These are phyloP conservation scores for Lampris megalopsis DNA, from an alignment of 2,113 vertebrate species.

Conservation along the genomic window DNA sequence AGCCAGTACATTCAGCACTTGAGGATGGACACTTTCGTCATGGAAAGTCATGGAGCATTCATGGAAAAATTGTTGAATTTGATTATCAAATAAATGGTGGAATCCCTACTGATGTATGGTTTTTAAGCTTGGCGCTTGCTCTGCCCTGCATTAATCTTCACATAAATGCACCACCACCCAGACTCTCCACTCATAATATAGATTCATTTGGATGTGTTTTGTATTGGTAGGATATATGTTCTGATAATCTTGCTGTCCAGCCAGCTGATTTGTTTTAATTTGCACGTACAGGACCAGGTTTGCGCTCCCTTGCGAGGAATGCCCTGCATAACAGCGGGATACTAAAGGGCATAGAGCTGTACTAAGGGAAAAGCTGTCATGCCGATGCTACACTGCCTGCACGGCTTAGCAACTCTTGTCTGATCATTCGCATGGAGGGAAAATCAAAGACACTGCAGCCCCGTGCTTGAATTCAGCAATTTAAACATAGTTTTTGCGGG, in stretches of 20 bases:
- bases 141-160: not conserved
- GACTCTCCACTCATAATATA: not conserved
- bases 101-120: not conserved
- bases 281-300: constrained; percentile 66
- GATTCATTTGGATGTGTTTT: not conserved
- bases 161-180: not conserved
- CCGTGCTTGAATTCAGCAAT: no score
- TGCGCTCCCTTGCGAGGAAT: constrained; percentile 77
- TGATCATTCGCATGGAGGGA: not conserved
- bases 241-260: not conserved
- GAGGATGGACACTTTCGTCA: no score
- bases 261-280: constrained; percentile 79
- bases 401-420: not conserved
- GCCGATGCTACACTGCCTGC: constrained; percentile 64
- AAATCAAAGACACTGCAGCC: not conserved
- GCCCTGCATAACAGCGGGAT: constrained; percentile 53
- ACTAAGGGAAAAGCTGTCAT: constrained; percentile 54
- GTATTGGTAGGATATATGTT: not conserved
- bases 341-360: constrained; percentile 48
- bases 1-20: no score
- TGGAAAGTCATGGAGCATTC: not conserved
- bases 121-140: not conserved
- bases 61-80: no score
- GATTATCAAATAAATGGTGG: not conserved
- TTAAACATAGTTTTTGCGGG: no score